phyloP scores from a whole-genome alignment of 2,797 vertebrate genomes.

The Intellagama lesueurii region DNA sequence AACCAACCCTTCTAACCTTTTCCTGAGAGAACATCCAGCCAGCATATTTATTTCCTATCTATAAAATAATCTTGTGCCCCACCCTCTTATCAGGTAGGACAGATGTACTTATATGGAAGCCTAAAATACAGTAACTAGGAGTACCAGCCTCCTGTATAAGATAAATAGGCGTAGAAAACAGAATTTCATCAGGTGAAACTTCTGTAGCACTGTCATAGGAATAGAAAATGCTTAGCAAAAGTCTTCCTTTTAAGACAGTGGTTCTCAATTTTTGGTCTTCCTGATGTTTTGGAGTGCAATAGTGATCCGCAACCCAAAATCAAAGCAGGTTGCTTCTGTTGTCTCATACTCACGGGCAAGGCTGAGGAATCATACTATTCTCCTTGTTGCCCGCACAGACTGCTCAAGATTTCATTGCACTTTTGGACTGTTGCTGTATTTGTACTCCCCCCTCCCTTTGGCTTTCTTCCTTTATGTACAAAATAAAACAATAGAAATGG shows the following conservation, averaged over 20 bases:
- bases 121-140: not conserved
- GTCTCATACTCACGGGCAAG: no score
- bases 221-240: not conserved
- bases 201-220: not conserved
- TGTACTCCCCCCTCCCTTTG: no score
- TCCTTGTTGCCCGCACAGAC: no score
- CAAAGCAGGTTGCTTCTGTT: no score
- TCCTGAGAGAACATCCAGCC: constrained; percentile 18
- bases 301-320: no score
- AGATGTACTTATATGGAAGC: not conserved
- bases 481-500: no score
- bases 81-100: not conserved
- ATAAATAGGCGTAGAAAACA: not conserved
- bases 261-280: not conserved
- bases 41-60: constrained; percentile 21
- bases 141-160: not conserved
- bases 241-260: not conserved
- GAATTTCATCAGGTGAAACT: not conserved
- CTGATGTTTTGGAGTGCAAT: no score
- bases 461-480: no score
- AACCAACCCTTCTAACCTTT: constrained; percentile 34
- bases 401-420: no score
- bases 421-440: no score
- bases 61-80: constrained; percentile 4
- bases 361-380: no score